These are phyloP conservation scores for Antheraea mylitta DNA, from an alignment of 1,140 invertebrate species.

Conservation along the genomic window DNA sequence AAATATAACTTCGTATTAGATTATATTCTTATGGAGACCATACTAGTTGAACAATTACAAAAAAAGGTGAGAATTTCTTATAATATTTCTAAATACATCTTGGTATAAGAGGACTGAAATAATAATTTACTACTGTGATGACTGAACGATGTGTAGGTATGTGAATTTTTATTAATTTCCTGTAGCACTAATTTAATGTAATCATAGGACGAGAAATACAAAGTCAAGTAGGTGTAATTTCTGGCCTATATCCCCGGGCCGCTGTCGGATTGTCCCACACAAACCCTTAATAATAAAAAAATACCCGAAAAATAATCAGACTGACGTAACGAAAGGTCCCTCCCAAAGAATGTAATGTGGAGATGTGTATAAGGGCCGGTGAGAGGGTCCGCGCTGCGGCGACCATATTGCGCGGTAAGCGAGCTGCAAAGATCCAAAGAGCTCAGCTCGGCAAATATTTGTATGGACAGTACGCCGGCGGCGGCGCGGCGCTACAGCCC, in stretches of 20 bases:
- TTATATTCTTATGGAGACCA: no score
- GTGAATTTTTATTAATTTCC: no score
- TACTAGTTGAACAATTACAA: no score
- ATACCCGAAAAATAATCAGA: constrained; percentile 2
- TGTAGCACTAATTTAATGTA: no score
- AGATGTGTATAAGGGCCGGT: neutral
- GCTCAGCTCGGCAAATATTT: constrained; percentile 25
- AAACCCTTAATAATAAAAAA: constrained; percentile 1
- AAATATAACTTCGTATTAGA: no score
- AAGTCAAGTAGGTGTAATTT: neutral
- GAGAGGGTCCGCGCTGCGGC: neutral
- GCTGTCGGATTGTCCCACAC: neutral
- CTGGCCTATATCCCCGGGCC: neutral
- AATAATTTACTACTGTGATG: no score
- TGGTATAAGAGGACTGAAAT: no score
- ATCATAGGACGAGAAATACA: neutral
- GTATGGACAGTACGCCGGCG: constrained; percentile 10
- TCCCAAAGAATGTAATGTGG: constrained; percentile 1
- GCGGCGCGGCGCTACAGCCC: no score
- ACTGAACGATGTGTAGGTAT: no score
- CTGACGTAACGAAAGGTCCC: neutral
- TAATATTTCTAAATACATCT: no score
- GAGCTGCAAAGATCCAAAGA: neutral
- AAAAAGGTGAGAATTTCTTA: no score
- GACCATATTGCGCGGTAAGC: constrained; percentile 2